A percentile compares a stretch with the other conserved stretches of the same genome.
Conservation (phyloP, 2,797 vertebrate genomes). For the Sebastes taczanowskii region DNA sequence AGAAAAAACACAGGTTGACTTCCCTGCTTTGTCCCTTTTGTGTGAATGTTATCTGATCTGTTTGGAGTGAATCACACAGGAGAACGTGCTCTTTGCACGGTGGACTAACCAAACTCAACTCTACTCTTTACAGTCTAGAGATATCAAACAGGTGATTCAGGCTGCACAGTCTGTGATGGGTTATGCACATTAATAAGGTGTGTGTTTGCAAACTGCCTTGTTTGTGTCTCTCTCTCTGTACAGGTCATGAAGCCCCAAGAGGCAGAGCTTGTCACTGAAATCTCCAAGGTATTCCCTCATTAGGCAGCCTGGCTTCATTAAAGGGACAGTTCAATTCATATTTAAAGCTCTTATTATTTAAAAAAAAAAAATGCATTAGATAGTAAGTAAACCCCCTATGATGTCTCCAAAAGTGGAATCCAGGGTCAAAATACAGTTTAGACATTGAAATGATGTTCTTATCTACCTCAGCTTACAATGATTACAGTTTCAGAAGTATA, state of each 20-base stretch:
- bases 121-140: not conserved
- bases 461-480: not conserved
- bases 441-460: accelerated
- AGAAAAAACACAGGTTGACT: not conserved
- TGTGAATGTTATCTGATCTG: constrained; percentile 6
- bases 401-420: not conserved
- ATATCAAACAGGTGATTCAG: not conserved
- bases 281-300: constrained; percentile 81
- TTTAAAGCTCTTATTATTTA: not conserved
- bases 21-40: constrained; percentile 19
- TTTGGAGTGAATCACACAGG: not conserved
- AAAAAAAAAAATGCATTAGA: not conserved
- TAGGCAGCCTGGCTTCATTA: constrained; percentile 6
- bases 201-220: constrained; percentile 61
- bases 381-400: not conserved
- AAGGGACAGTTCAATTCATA: constrained; percentile 5
- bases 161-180: not conserved
- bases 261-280: constrained; percentile 79
- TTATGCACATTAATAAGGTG: constrained; percentile 11
- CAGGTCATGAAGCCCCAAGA: constrained; percentile 83
- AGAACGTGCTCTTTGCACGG: not conserved
- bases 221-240: constrained; percentile 54
- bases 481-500: not conserved
- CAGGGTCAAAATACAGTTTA: not conserved
- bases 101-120: not conserved